Conservation (phyloP, 2,888 invertebrate species). For the Dastarcus helophoroides region DNA sequence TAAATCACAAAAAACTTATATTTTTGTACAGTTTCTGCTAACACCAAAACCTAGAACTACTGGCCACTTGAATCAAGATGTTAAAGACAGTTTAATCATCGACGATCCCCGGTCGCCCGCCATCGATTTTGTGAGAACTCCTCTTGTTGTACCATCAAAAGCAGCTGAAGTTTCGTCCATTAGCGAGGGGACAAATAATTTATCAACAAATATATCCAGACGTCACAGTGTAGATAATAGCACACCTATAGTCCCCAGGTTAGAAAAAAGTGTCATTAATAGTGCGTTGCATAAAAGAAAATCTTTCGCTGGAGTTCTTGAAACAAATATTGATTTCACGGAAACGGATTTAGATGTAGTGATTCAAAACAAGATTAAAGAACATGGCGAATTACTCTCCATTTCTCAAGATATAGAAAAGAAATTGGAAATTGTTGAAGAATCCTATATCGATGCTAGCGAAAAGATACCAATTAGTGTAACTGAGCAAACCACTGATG, state of each 20-base stretch:
- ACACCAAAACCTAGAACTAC: background rate
- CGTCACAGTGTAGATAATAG: conserved; percentile 2
- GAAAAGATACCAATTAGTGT: background rate
- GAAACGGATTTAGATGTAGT: conserved; percentile 38
- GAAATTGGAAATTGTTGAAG: background rate
- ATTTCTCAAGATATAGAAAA: background rate
- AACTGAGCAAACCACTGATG: background rate
- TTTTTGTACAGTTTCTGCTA: background rate
- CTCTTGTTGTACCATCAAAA: conserved; percentile 38
- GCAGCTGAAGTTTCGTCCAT: no score
- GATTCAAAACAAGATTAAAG: conserved; percentile 15
- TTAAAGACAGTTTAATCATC: background rate
- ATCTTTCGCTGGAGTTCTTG: conserved; percentile 41
- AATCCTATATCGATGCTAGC: background rate
- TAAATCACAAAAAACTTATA: background rate
- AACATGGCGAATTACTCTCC: no score
- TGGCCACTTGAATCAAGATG: background rate
- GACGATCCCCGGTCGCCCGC: conserved; percentile 47
- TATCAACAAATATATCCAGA: conserved; percentile 5
- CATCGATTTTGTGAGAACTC: conserved; percentile 48
- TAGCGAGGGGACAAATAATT: conserved; percentile 11
- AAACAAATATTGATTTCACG: conserved; percentile 51
- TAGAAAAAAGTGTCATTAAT: conserved; percentile 13
- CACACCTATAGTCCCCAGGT: background rate
- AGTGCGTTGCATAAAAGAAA: conserved; percentile 28